These are phyloP conservation scores for Hydriomena furcata DNA, from an alignment of 2,888 invertebrate species.

Conservation along the genomic window DNA sequence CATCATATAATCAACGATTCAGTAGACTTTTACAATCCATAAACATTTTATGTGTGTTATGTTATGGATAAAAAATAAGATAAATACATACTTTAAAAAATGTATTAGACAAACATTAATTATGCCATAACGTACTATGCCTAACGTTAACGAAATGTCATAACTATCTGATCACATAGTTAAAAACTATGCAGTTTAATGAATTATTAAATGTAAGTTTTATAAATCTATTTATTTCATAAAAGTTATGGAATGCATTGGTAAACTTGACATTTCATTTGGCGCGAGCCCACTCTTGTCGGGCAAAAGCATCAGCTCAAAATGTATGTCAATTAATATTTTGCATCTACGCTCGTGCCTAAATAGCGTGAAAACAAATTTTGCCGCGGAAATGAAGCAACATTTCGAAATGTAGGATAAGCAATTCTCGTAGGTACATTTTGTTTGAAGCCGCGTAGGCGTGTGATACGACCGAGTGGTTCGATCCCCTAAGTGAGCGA, in stretches of 20 bases:
- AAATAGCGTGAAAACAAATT: constrained; percentile 42
- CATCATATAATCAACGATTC: constrained; percentile 74
- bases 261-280: too few species aligned
- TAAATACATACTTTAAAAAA: too few species aligned
- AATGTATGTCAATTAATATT: constrained; percentile 68
- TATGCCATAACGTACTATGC: too few species aligned
- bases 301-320: constrained; percentile 50
- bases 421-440: constrained; percentile 29
- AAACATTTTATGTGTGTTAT: neutral
- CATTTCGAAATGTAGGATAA: constrained; percentile 31
- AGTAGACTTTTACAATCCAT: constrained; percentile 14
- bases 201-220: neutral
- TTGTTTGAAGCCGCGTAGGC: constrained; percentile 19
- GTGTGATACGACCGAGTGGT: constrained; percentile 28
- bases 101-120: too few species aligned
- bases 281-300: neutral
- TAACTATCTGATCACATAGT: too few species aligned
- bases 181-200: too few species aligned
- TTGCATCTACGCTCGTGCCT: constrained; percentile 46
- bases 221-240: too few species aligned
- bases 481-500: constrained; percentile 24
- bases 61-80: neutral
- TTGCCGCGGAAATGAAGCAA: constrained; percentile 27
- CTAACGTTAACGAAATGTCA: too few species aligned
- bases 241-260: constrained; percentile 11